A percentile compares a stretch with the other conserved stretches of the same genome.
Evolutionary conservation across 2,113 vertebrate species (phyloP).

Genomic region (Noturus placidus): DNA sequence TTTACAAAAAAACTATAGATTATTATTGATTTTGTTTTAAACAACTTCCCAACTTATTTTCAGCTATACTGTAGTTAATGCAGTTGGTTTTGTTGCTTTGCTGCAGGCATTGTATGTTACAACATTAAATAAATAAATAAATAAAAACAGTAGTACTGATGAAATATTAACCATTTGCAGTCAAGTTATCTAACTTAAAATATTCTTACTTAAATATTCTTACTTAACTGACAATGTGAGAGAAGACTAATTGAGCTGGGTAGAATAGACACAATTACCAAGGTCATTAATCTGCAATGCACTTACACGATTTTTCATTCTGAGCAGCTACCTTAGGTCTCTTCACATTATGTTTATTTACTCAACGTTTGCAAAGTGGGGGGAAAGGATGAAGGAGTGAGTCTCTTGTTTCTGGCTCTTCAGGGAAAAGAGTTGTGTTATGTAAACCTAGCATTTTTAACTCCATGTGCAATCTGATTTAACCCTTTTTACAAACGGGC

Average conservation of each 20-base stretch:
- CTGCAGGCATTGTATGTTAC: not conserved
- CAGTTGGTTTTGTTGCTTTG: not conserved
- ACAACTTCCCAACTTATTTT: not conserved
- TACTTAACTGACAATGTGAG: not conserved
- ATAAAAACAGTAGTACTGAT: not conserved
- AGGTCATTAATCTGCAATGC: constrained; percentile 6
- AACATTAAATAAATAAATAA: not conserved
- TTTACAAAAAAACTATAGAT: not conserved
- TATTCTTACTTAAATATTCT: not conserved
- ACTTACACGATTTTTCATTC: not conserved
- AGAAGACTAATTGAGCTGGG: not conserved
- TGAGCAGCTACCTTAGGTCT: constrained; percentile 22
- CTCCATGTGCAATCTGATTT: not conserved
- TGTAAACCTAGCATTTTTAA: constrained; percentile 24
- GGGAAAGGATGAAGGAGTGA: not conserved
- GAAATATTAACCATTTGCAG: not conserved
- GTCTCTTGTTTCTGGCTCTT: constrained; percentile 28
- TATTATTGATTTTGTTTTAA: not conserved
- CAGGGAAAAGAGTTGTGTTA: constrained; percentile 14
- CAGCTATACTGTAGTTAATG: not conserved
- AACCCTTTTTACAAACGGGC: not conserved
- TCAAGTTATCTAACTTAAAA: too few species aligned
- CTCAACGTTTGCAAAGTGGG: constrained; percentile 18
- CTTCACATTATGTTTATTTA: constrained; percentile 46
- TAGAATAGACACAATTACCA: not conserved